phyloP scores from a whole-genome alignment of 1,140 invertebrate species.

The Chlorops oryzae region DNA sequence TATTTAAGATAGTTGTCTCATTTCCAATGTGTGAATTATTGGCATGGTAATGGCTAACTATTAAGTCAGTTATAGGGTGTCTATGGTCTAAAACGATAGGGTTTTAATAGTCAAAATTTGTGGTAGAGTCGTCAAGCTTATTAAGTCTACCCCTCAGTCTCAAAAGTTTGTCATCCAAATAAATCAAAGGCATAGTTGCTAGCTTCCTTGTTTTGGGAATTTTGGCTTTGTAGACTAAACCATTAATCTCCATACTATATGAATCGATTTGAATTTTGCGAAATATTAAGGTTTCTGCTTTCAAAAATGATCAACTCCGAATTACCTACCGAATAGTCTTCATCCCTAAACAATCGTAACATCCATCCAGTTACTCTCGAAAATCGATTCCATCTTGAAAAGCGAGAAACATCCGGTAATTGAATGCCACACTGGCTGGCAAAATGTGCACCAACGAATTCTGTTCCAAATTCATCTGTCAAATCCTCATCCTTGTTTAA shows the following conservation, averaged over 20 bases:
- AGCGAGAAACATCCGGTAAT: slow-evolving; percentile 7
- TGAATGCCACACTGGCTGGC: too few species aligned
- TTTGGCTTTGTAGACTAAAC: not conserved
- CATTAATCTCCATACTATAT: not conserved
- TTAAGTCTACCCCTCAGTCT: slow-evolving; percentile 9
- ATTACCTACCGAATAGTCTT: not conserved
- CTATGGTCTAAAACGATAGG: slow-evolving; percentile 6
- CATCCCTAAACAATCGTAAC: not conserved
- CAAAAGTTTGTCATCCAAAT: not conserved
- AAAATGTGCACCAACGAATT: too few species aligned
- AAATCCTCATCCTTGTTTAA: too few species aligned
- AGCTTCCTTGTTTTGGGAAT: not conserved
- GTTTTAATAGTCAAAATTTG: slow-evolving; percentile 7
- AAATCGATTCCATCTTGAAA: slow-evolving; percentile 11
- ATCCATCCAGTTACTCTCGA: slow-evolving; percentile 7
- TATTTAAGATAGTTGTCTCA: slow-evolving; percentile 24
- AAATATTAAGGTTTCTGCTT: slow-evolving; percentile 9
- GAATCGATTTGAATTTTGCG: not conserved
- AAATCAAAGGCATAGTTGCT: not conserved
- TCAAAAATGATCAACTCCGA: not conserved
- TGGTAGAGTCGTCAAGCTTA: not conserved
- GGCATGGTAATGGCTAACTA: slow-evolving; percentile 19
- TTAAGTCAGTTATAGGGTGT: not conserved
- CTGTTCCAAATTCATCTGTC: too few species aligned
- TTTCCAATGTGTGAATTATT: slow-evolving; percentile 13